Evolutionary conservation across 2,797 vertebrate genomes (phyloP), one percentile per base, ranked within the genome.

Genomic region (Neopelma chrysocephalum): DNA sequence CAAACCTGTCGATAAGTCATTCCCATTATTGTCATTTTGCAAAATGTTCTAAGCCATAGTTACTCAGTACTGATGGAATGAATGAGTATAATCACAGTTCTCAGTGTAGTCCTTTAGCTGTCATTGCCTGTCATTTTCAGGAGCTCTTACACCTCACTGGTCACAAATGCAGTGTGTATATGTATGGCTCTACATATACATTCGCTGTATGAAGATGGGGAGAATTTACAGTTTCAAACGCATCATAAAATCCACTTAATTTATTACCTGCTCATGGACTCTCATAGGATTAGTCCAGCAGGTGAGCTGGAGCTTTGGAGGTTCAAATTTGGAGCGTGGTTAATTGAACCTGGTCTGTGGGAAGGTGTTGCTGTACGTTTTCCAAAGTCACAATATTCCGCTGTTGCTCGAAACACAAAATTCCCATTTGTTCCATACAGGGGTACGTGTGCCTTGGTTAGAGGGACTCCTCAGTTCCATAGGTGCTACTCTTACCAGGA

Each of bases 11-110:
- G 65, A 94, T 91, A 94, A 90, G 93, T 96, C 96, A 93, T 97
- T 96, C 96, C 94, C 87, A 90, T 97, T 96, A 92, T 95, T 96
- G 93, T 96, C 93, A 97, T 96, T 97, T 94, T 92, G 34, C 73
- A 51, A 64, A 76, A n/a, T 40, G 26, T 50, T 54, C 27, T 48
- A 34, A 82, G 80, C 58, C 60, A 60, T 87, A 47, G 34, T 73
- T 82, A 15, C 32, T 34, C 13, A 43, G 43, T 57, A 8, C 56
- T 60, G 78, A 60, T 29, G 48, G 36, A 47, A 31, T 25, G 38
- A 83, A 20, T 43, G 21, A 42, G 61, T 40, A 34, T 36, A 18
- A 71, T 26, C 47, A 53, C 34, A 48, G 22, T 43, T 70, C 23
- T 73, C 66, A 47, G 6, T 73, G 27, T 38, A 71, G 54, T 65